Percentiles rank a stretch among this genome's conserved stretches.
Conservation (phyloP, 2,797 vertebrate genomes). For the Tapera naevia region DNA sequence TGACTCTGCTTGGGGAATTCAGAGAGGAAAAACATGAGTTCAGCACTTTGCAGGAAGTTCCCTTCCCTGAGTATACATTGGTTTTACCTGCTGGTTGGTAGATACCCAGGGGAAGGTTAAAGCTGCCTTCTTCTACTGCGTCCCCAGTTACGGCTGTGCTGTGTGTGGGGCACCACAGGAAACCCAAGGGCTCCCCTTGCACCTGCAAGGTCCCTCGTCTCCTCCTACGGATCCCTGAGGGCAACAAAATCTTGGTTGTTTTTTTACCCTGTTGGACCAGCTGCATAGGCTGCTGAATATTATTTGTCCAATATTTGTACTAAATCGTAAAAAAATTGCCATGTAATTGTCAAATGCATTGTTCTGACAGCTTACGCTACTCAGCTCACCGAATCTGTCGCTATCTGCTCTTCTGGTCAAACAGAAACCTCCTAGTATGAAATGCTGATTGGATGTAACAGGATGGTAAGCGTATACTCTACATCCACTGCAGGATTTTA, state of each 20-base stretch:
- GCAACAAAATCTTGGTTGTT: neutral
- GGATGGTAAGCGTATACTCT: neutral
- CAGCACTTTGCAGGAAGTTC: neutral
- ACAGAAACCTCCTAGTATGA: neutral
- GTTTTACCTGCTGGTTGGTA: neutral
- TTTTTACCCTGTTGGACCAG: constrained; percentile 25
- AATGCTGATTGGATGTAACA: neutral
- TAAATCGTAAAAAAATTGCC: neutral
- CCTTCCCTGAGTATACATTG: neutral
- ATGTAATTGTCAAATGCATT: neutral
- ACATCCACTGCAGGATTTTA: constrained; percentile 38
- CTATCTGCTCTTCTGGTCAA: neutral
- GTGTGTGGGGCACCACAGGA: neutral
- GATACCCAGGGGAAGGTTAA: neutral
- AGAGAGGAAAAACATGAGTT: neutral
- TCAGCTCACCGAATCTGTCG: neutral
- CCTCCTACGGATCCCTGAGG: neutral
- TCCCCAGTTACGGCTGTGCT: neutral
- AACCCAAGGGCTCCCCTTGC: neutral
- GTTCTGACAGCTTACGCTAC: neutral
- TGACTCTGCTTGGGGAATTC: neutral
- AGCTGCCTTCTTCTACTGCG: neutral
- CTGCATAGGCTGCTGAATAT: neutral
- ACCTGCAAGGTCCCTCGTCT: neutral
- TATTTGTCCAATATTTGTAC: neutral